Evolutionary conservation across 2,888 invertebrate species (phyloP).

Genomic region (Pristionchus fissidentatus): DNA sequence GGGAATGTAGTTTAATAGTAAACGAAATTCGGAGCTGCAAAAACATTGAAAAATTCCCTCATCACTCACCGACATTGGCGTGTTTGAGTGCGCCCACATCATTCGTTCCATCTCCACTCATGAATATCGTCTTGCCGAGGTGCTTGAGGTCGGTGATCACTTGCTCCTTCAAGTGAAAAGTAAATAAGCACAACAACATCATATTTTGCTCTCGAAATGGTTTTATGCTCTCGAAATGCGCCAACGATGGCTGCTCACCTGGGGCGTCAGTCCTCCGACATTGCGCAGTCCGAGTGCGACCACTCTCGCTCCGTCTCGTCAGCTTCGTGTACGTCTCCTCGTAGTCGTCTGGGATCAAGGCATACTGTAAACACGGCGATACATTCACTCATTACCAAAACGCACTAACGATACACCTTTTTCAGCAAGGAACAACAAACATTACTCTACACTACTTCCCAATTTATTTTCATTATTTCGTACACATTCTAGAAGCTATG

Average conservation of each 20-base stretch:
- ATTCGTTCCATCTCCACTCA: conserved; percentile 99
- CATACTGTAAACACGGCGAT: conserved; percentile 78
- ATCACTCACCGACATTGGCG: conserved; percentile 86
- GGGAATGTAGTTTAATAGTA: background rate
- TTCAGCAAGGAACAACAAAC: too few species aligned
- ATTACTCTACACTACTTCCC: too few species aligned
- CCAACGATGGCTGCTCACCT: background rate
- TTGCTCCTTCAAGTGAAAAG: conserved; percentile 82
- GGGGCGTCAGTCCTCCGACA: conserved; percentile 77
- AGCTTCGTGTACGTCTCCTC: conserved; percentile 88
- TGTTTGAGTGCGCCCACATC: conserved; percentile 99
- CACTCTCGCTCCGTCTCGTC: conserved; percentile 93
- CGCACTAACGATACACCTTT: too few species aligned
- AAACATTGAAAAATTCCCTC: background rate
- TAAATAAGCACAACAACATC: background rate
- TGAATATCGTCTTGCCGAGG: conserved; percentile 90
- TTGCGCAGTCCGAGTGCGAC: conserved; percentile 92
- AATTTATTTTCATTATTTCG: too few species aligned
- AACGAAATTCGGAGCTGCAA: background rate
- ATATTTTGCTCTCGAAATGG: background rate
- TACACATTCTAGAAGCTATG: too few species aligned
- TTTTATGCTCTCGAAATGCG: background rate
- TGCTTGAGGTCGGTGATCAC: conserved; percentile 90
- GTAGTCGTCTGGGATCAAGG: conserved; percentile 81
- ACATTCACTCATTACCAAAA: too few species aligned